Conservation (phyloP, 1,140 invertebrate genomes). For the Trichogramma pretiosum region DNA sequence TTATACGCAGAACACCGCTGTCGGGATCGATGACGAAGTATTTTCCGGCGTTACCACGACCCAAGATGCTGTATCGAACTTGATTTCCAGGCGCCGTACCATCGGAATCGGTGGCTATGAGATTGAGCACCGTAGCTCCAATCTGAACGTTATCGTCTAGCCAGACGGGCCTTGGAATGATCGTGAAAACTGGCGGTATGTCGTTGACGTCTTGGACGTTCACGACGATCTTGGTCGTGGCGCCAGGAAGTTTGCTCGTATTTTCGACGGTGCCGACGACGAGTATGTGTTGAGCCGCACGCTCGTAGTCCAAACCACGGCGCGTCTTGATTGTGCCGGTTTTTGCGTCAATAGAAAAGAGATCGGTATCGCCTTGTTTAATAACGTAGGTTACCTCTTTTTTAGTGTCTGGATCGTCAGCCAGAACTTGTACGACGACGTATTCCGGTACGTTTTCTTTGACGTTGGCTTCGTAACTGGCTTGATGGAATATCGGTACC, state of each 20-base stretch:
- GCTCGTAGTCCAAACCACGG: slow-evolving; percentile 70
- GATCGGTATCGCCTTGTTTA: slow-evolving; percentile 66
- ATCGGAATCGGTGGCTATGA: slow-evolving; percentile 72
- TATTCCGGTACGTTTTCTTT: slow-evolving; percentile 75
- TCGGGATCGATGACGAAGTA: slow-evolving; percentile 83
- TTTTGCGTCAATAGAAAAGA: slow-evolving; percentile 73
- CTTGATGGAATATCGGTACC: slow-evolving; percentile 66
- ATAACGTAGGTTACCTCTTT: slow-evolving; percentile 79
- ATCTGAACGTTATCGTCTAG: slow-evolving; percentile 74
- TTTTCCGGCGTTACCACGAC: slow-evolving; percentile 65
- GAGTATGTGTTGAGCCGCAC: slow-evolving; percentile 61
- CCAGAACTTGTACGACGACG: slow-evolving; percentile 66
- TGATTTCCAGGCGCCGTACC: slow-evolving; percentile 74
- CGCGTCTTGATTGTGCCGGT: slow-evolving; percentile 69
- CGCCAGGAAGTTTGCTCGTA: slow-evolving; percentile 55
- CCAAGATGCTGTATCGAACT: slow-evolving; percentile 71
- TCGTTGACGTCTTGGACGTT: slow-evolving; percentile 75
- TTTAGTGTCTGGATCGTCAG: slow-evolving; percentile 69
- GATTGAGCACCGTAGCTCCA: slow-evolving; percentile 67
- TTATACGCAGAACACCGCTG: slow-evolving; percentile 64
- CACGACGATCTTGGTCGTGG: slow-evolving; percentile 66
- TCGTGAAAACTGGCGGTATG: slow-evolving; percentile 76
- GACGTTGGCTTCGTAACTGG: slow-evolving; percentile 64
- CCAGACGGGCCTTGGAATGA: slow-evolving; percentile 68
- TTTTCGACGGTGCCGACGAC: slow-evolving; percentile 77